Base-by-base conservation (phyloP, 1,140 invertebrate species). In the Eufriesea mexicana region DNA sequence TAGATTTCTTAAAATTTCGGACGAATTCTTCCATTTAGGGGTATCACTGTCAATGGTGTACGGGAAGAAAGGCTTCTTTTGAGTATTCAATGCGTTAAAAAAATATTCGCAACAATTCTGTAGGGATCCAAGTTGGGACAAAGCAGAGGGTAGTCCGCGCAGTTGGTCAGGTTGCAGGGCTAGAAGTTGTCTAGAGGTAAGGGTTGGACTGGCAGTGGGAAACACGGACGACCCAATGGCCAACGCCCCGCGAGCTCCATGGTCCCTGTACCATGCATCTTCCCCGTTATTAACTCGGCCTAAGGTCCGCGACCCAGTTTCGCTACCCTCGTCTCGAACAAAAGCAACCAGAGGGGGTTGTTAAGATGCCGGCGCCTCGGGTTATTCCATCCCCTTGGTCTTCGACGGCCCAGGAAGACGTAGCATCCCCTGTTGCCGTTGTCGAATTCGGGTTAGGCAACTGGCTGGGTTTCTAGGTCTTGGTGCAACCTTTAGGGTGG, bases 261-360 rank as follows among this genome's bases (percentile, higher is more conserved):
- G 16, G n/a, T 51, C 28, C 54, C 12, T 49, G 18, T 49, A 20
- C 28, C 28, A 54, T 55, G 49, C 66, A 74, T 80, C 79, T 77
- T 89, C 77, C 67, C 42, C 81, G 70, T 85, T 88, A 84, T 89
- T 88, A 88, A 84, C 83, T 76, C 86, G 51, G 79, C 73, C 89
- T 75, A 86, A 86, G 76, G 79, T 86, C 61, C 79, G 54, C 89
- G 88, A 89, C 89, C 88, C 61, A 89, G 73, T 90, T 90, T 87
- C 86, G 28, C 45, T 14, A 57, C 51, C 20, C 47, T 84, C 68
- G 73, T 51, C 72, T 84, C 25, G 51, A 86, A 89, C 86, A 87
- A 67, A 87, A 89, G 75, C 84, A 82, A 47, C 49, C 81, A 16
- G 54, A 73, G 84, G n/a, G 35, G 76, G 59, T 83, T 84, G 84